Base-by-base conservation (phyloP, 2,888 invertebrate species). In the Protodeltote pygarga region DNA sequence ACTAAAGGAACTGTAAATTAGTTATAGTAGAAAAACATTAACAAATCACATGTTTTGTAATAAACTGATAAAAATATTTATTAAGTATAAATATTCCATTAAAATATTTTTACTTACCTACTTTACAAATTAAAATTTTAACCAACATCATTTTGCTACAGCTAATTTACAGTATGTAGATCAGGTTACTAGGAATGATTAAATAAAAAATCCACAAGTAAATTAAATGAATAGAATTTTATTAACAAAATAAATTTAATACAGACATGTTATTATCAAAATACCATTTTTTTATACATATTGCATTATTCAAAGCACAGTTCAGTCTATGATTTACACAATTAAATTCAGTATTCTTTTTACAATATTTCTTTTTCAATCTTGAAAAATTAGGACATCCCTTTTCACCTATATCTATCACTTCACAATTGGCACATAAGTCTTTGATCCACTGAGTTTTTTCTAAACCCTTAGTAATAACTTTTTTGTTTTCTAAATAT, bases 241-340 rank as follows among this genome's bases (percentile, higher is more conserved):
- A n/a, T 29, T 6, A 9, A 15, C 14, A n/a, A n/a, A n/a, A n/a
- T n/a, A n/a, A n/a, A n/a, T n/a, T n/a, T n/a, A n/a, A n/a, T n/a
- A n/a, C n/a, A n/a, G n/a, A n/a, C n/a, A n/a, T n/a, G n/a, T n/a
- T n/a, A n/a, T n/a, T 9, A 8, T 19, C 29, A 16, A 41, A 19
- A 19, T 32, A 19, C 14, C n/a, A n/a, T n/a, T 32, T 41, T n/a
- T 9, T 32, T 32, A 25, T 0, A 41, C 41, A 33, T 3, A 41
- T 2, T 1, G 24, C 40, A 25, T 41, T 33, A 15, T 20, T 33
- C 8, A 33, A 17, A 0, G 33, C 41, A 41, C 41, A 33, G 0
- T 32, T 6, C 2, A 17, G 13, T 13, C 4, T 0, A 32, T 40
- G 32, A 2, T 14, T 6, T 5, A n/a, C 3, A 41, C 41, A 41